Evolutionary conservation across 2,113 vertebrate species (phyloP), one percentile per base, ranked within the genome.

Genomic region (Notarius lentiginosus): DNA sequence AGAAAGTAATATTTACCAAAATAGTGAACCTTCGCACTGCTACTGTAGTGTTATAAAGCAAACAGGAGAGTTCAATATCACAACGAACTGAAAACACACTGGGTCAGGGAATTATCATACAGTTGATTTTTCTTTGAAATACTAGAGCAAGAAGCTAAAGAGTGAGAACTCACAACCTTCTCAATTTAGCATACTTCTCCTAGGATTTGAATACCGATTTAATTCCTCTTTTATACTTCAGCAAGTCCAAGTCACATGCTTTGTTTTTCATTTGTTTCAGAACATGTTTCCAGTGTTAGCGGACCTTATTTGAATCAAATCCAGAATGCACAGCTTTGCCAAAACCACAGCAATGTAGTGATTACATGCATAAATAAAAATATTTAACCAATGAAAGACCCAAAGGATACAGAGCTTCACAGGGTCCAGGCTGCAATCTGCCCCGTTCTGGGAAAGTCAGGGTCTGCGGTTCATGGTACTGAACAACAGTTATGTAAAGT

Each of bases 331-430:
- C 11, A 63, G 27, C 22, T 82, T 49, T 82, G 41, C 80, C 60
- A 66, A 66, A 82, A 65, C 60, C 79, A 79, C 80, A 82, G 61
- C 24, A 51, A 82, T 27, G 61, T 18, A 53, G 61, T 24, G 17
- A 27, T 83, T 66, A 83, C 61, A 66, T 9, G 61, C 47, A 55
- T 27, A 83, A 66, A 66, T 66, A 65, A 83, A 83, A 47, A 66
- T 24, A 49, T 83, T 49, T 66, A 66, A 51, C 61, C 47, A 18
- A 83, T n/a, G 14, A 51, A 24, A n/a, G 11, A 12, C 60, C 41
- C 58, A 60, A 27, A 66, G 61, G 22, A n/a, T 24, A 14, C 22
- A 47, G 79, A 82, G 61, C 41, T 82, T 41, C 47, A 24, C 79
- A 60, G 14, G 20, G 60, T 82, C 41, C 61, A n/a, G 61, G 34